These are phyloP conservation scores for Phalanger gymnotis DNA, from an alignment of 2,797 vertebrate species.

Conservation along the genomic window DNA sequence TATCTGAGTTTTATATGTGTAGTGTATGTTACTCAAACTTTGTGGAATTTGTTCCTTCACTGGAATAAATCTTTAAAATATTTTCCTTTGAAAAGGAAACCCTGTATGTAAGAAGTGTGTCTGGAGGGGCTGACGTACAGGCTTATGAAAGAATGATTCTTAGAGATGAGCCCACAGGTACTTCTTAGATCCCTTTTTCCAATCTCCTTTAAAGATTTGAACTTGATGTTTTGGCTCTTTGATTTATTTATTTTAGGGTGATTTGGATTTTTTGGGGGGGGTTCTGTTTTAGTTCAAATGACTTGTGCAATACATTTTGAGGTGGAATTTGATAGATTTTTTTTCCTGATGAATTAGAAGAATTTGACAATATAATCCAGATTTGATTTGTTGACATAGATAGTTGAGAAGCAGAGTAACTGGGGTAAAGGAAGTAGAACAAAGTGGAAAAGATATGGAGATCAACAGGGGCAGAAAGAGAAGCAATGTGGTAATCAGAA, in stretches of 20 bases:
- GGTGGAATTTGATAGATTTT: conserved; percentile 82
- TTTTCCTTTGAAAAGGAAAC: no score
- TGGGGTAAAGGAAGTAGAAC: no score
- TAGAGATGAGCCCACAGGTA: conserved; percentile 31
- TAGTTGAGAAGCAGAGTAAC: no score
- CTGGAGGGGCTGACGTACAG: neutral
- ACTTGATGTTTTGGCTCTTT: conserved; percentile 78
- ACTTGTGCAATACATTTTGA: conserved; percentile 95
- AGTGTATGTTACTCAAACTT: no score
- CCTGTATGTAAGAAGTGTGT: no score
- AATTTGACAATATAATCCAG: conserved; percentile 81
- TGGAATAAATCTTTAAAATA: no score
- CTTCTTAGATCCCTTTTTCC: conserved; percentile 56
- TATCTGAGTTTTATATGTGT: no score
- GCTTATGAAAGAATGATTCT: neutral
- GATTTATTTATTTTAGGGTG: conserved; percentile 84
- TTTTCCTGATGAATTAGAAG: conserved; percentile 84
- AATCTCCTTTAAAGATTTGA: conserved; percentile 78
- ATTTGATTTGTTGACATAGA: conserved; percentile 76
- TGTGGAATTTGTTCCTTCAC: no score
- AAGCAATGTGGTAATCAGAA: no score
- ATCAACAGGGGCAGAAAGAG: no score
- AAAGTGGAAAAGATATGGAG: no score
- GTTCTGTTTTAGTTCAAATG: conserved; percentile 75
- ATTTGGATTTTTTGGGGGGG: conserved; percentile 61